A percentile compares a stretch with the other conserved stretches of the same genome.
Conservation (phyloP, 2,113 vertebrate species). For the Phainopepla nitens region DNA sequence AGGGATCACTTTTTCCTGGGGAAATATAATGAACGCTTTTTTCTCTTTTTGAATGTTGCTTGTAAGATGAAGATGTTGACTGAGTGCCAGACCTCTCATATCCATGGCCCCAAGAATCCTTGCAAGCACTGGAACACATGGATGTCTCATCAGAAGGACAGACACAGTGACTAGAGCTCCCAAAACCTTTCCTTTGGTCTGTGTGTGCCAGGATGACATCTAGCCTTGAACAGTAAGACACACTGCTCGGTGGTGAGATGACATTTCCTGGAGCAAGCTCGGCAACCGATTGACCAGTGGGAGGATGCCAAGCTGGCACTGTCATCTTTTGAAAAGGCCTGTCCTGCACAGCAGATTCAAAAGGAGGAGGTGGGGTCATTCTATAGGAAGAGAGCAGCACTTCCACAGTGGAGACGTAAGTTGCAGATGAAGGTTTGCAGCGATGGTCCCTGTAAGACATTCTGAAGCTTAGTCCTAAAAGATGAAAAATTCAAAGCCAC, state of each 20-base stretch:
- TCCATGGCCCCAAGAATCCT: not conserved
- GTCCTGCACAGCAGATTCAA: not conserved
- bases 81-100: not conserved
- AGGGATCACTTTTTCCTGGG: not conserved
- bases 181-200: not conserved
- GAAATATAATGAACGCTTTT: not conserved
- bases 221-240: constrained; percentile 58
- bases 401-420: constrained; percentile 57
- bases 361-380: not conserved
- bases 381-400: constrained; percentile 53
- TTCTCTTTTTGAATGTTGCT: not conserved
- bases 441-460: constrained; percentile 53
- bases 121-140: not conserved
- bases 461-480: constrained; percentile 32
- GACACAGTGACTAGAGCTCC: not conserved
- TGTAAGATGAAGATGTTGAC: constrained; percentile 9
- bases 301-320: not conserved
- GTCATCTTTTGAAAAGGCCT: constrained; percentile 20
- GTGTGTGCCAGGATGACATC: constrained; percentile 50
- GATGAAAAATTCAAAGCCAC: constrained; percentile 22
- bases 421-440: constrained; percentile 33
- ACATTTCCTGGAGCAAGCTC: not conserved
- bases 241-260: not conserved
- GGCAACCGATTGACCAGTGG: not conserved
- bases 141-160: constrained; percentile 4